phyloP scores from a whole-genome alignment of 2,888 invertebrate genomes.

The Cosmopolites sordidus region DNA sequence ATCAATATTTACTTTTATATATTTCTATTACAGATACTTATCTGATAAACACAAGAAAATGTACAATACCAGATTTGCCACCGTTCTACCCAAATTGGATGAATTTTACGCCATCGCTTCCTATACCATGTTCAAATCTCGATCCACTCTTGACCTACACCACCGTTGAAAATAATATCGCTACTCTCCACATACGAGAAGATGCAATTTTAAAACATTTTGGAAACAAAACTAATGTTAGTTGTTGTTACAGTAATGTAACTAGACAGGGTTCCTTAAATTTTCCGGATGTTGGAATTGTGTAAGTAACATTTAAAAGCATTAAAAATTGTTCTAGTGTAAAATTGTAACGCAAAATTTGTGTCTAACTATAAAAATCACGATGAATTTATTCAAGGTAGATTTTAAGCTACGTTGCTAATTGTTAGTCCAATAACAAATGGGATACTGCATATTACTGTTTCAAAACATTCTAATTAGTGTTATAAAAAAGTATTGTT shows the following conservation, averaged over 20 bases:
- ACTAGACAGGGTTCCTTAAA: conserved; percentile 25
- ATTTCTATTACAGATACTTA: conserved; percentile 18
- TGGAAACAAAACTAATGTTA: conserved; percentile 19
- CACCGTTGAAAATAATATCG: conserved; percentile 28
- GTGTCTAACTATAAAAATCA: too few species aligned
- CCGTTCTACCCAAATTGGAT: conserved; percentile 11
- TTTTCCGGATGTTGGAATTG: conserved; percentile 32
- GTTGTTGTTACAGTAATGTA: conserved; percentile 34
- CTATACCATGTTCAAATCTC: conserved; percentile 30
- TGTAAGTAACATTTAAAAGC: too few species aligned
- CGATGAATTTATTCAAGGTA: too few species aligned
- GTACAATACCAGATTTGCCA: conserved; percentile 34
- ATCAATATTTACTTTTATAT: too few species aligned
- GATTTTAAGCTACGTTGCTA: too few species aligned
- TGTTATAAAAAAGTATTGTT: too few species aligned
- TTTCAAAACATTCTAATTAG: too few species aligned
- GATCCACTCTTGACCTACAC: conserved; percentile 30
- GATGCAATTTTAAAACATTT: conserved; percentile 28
- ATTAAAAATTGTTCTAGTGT: too few species aligned
- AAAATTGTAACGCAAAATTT: too few species aligned
- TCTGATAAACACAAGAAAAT: conserved; percentile 32
- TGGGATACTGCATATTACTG: too few species aligned
- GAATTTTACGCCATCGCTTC: conserved; percentile 3
- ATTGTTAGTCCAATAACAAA: too few species aligned
- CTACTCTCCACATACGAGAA: conserved; percentile 31